Evolutionary conservation across 2,888 invertebrate species (phyloP).

Genomic region (Dynastes maya): DNA sequence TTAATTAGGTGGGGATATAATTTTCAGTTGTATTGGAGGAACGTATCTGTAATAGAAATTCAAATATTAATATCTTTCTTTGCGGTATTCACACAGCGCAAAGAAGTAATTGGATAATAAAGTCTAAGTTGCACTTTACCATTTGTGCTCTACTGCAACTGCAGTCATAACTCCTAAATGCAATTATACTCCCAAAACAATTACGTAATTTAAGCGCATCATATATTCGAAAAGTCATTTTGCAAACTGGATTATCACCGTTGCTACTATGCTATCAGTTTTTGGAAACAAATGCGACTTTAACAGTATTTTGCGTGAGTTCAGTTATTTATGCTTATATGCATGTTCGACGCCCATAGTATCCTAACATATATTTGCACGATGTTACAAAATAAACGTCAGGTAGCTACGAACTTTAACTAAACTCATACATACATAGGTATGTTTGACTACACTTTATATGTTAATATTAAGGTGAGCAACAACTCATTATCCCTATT

Average conservation of each 20-base stretch:
- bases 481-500: not conserved
- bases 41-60: too few species aligned
- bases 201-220: not conserved
- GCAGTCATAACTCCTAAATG: not conserved
- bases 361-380: not conserved
- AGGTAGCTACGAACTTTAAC: not conserved
- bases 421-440: not conserved
- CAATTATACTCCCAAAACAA: not conserved
- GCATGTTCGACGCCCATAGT: not conserved
- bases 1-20: too few species aligned
- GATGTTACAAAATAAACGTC: not conserved
- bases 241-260: not conserved
- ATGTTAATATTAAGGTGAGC: not conserved
- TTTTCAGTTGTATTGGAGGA: too few species aligned
- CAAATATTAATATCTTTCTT: too few species aligned
- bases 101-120: too few species aligned
- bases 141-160: too few species aligned
- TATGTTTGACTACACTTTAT: not conserved
- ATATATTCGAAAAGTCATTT: slow-evolving; percentile 2
- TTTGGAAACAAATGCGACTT: not conserved
- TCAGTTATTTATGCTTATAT: not conserved
- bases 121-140: too few species aligned
- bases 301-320: not conserved
- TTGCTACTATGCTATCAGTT: not conserved
- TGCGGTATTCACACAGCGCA: too few species aligned